Evolutionary conservation across 2,888 invertebrate genomes (phyloP).

Genomic region (Sarcophaga rosellei): DNA sequence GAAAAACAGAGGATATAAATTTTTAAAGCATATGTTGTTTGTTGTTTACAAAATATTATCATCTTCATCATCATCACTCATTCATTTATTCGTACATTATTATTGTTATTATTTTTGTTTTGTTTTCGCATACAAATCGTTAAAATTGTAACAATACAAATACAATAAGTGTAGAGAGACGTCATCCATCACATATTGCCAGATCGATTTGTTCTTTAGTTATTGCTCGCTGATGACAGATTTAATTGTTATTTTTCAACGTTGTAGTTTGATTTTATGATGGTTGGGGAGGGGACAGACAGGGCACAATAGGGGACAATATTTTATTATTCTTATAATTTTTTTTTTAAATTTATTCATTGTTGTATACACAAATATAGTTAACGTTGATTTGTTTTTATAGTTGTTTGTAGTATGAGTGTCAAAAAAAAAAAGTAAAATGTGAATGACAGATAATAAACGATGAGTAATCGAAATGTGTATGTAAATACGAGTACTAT

Average conservation of each 20-base stretch:
- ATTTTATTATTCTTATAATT: neutral
- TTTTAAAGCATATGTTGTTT: slow-evolving; percentile 26
- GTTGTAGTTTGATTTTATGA: neutral
- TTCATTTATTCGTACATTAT: slow-evolving; percentile 4
- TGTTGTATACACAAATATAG: too few relatives aligned
- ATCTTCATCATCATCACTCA: neutral
- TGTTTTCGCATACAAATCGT: too few relatives aligned
- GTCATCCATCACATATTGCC: slow-evolving; percentile 6
- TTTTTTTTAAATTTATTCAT: neutral
- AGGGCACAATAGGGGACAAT: neutral
- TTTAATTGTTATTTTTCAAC: slow-evolving; percentile 48
- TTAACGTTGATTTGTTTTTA: slow-evolving; percentile 20
- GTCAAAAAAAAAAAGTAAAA: slow-evolving; percentile 42
- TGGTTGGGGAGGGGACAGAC: neutral
- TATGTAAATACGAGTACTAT: too few relatives aligned
- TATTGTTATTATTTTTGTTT: slow-evolving; percentile 3
- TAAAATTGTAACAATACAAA: neutral
- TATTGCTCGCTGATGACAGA: slow-evolving; percentile 32
- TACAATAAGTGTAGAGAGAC: slow-evolving; percentile 13
- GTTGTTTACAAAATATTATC: slow-evolving; percentile 33
- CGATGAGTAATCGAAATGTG: slow-evolving; percentile 41
- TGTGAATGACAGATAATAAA: slow-evolving; percentile 32
- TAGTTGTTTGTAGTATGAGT: slow-evolving; percentile 20
- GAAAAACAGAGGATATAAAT: neutral
- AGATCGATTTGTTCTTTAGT: slow-evolving; percentile 22